Percentiles rank a stretch among this genome's conserved stretches.
Evolutionary conservation across 1,140 invertebrate species (phyloP).

Genomic region (Magallana angulata): DNA sequence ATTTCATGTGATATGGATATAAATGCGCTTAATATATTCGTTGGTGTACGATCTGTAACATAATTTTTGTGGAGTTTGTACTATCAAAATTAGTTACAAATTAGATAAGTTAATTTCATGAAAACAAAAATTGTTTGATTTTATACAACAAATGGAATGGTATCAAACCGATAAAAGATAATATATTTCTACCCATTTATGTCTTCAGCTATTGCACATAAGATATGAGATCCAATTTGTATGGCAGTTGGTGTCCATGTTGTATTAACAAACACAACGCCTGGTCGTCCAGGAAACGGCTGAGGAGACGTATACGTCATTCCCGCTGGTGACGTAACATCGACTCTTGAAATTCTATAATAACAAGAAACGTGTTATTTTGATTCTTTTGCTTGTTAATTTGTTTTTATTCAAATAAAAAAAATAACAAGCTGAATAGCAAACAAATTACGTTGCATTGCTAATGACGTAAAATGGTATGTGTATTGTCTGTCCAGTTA

Average conservation of each 20-base stretch:
- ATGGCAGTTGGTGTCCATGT: slow-evolving; percentile 39
- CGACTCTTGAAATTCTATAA: slow-evolving; percentile 2
- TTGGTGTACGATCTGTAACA: too few species aligned
- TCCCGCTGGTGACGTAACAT: slow-evolving; percentile 8
- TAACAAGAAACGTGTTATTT: not conserved
- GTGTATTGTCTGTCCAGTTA: not conserved
- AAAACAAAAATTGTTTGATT: too few species aligned
- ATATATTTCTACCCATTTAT: slow-evolving; percentile 5
- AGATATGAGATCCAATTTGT: slow-evolving; percentile 40
- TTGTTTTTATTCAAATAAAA: not conserved
- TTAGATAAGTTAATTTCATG: too few species aligned
- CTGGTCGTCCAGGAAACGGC: not conserved
- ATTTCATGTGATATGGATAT: too few species aligned
- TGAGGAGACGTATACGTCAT: slow-evolving; percentile 8
- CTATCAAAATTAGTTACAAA: too few species aligned
- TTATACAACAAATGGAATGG: too few species aligned
- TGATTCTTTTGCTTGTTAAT: not conserved
- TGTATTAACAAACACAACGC: not conserved
- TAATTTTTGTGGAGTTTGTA: too few species aligned
- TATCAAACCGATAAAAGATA: too few species aligned
- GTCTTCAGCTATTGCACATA: slow-evolving; percentile 41
- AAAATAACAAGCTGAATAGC: not conserved
- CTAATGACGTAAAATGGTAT: not conserved
- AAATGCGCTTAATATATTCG: too few species aligned
- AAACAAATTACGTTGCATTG: not conserved